Evolutionary conservation across 2,888 invertebrate genomes (phyloP).

Genomic region (Tetrapedia diversipes): DNA sequence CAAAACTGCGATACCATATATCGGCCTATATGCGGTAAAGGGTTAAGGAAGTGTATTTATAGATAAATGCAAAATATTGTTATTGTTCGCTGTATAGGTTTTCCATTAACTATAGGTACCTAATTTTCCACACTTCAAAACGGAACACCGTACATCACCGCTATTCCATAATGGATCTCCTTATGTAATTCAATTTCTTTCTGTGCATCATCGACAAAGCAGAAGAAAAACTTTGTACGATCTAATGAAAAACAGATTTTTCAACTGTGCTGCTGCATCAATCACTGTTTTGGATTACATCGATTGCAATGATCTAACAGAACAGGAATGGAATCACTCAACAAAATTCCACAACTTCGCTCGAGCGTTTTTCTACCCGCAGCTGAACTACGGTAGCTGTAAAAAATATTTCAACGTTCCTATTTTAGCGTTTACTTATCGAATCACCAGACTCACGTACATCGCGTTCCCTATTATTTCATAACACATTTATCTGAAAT

Average conservation of each 20-base stretch:
- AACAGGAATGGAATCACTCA: neutral
- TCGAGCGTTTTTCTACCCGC: too few species aligned
- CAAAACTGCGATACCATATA: too few species aligned
- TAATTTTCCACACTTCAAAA: constrained; percentile 5
- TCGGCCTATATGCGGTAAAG: too few species aligned
- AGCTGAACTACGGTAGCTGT: too few species aligned
- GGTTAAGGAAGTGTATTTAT: too few species aligned
- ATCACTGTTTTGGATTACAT: neutral
- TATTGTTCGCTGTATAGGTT: neutral
- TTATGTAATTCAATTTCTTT: constrained; percentile 20
- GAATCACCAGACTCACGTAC: too few species aligned
- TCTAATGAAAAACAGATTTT: neutral
- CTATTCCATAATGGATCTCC: constrained; percentile 4
- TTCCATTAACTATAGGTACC: neutral
- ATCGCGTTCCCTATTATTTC: too few species aligned
- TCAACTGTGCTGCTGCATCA: neutral
- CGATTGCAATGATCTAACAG: neutral
- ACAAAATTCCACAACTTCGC: neutral
- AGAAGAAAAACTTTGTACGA: neutral
- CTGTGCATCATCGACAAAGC: constrained; percentile 8
- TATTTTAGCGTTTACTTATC: too few species aligned
- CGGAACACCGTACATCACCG: constrained; percentile 4
- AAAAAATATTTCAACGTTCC: too few species aligned
- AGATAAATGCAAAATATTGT: too few species aligned
- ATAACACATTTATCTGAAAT: too few species aligned